These are phyloP conservation scores for Sarcoramphus papa DNA, from an alignment of 2,797 vertebrate genomes.

Conservation along the genomic window DNA sequence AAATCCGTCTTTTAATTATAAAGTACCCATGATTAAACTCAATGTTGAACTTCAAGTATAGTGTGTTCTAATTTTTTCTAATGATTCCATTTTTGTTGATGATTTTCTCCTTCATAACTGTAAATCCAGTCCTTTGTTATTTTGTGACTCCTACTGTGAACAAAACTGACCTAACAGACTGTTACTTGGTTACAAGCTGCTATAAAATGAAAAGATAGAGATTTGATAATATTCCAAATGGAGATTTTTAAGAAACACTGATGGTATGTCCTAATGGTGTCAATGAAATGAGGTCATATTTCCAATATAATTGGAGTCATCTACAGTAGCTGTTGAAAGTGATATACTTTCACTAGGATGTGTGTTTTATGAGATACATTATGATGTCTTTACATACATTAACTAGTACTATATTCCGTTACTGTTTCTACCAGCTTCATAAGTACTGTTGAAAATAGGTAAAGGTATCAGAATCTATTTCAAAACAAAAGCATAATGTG, in stretches of 20 bases:
- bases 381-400: neutral
- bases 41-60: neutral
- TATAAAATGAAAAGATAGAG: neutral
- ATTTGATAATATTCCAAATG: neutral
- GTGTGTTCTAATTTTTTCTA: neutral
- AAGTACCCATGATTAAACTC: neutral
- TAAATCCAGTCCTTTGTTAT: neutral
- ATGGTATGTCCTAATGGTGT: neutral
- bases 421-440: neutral
- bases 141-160: neutral
- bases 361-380: neutral
- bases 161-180: neutral
- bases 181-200: neutral
- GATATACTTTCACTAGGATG: neutral
- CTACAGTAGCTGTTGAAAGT: neutral
- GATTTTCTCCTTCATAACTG: neutral
- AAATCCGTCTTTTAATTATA: neutral
- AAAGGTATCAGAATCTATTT: neutral
- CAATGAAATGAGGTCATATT: neutral
- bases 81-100: neutral
- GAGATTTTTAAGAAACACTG: conserved; percentile 17
- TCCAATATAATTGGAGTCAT: conserved; percentile 1
- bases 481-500: neutral
- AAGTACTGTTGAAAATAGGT: neutral
- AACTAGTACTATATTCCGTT: neutral